Evolutionary conservation across 1,140 invertebrate genomes (phyloP), one percentile per base, ranked within the genome.

Genomic region (Brachionus plicatilis): DNA sequence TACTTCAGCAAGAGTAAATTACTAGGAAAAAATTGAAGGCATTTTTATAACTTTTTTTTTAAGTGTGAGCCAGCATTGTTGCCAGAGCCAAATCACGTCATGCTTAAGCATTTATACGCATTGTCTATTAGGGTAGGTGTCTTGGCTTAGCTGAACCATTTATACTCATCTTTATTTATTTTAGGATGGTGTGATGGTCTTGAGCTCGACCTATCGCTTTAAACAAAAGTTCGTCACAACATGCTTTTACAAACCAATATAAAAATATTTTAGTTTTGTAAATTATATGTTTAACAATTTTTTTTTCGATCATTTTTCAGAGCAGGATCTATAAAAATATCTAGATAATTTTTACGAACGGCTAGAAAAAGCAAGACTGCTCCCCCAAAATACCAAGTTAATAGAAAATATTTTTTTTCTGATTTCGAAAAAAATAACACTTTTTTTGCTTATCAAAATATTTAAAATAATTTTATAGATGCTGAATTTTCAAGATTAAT

Each of bases 71-170:
- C 97, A 68, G 98, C 96, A 68, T 91, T 99, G 85, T 90, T 99
- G 86, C 97, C 97, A n/a, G 96, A 99, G 91, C 97, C 86, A 8
- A 98, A 98, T 90, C 96, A 99, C 90, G 97, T 99, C 1, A 99
- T 99, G 97, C 91, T 99, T 85, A 99, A 99, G 90, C 97, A 99
- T 91, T 90, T 99, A n/a, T 99, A 99, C 91, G 97, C 97, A 17
- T 91, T 99, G 83, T 98, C 96, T 50, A 99, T 99, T 87, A 98
- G 99, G 87, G 90, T 90, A 86, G 85, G 85, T 85, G 53, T 66
- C 24, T 47, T 43, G n/a, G 29, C 3, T 82, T 20, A 75, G 20
- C 37, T 43, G 7, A 29, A 47, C 33, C 78, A 24, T 24, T 85
- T 84, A 66, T 83, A 24, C 12, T 75, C 5, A 20, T 75, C 86